Conservation (phyloP, 2,113 vertebrate species). For the Scopus umbretta region DNA sequence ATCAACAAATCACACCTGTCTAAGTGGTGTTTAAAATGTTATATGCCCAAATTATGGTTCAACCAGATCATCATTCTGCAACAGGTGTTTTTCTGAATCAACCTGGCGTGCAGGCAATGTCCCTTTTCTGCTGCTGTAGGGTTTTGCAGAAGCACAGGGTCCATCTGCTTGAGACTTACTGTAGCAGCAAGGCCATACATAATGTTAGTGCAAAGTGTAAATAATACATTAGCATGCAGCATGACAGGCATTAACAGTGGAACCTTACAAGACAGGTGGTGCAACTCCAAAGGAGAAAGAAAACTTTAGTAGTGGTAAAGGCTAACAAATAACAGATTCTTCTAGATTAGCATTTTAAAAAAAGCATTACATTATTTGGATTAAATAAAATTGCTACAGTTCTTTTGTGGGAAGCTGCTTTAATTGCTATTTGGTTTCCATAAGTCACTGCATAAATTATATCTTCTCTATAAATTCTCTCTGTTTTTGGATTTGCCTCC, state of each 20-base stretch:
- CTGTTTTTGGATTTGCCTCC: neutral
- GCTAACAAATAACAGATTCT: neutral
- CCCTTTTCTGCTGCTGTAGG: neutral
- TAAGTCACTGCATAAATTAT: conserved; percentile 26
- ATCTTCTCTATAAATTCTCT: conserved; percentile 10
- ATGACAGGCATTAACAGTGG: neutral
- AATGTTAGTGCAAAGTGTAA: neutral
- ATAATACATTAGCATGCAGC: neutral
- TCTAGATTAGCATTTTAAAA: neutral
- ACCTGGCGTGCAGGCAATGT: accelerated
- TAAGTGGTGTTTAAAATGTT: neutral
- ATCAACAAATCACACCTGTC: neutral
- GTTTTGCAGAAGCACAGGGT: neutral
- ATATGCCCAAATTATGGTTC: neutral
- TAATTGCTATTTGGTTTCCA: conserved; percentile 10
- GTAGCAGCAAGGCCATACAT: neutral
- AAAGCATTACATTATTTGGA: neutral
- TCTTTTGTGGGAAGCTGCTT: neutral
- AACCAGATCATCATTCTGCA: neutral
- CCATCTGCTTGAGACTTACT: neutral
- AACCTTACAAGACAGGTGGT: neutral
- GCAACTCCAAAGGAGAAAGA: neutral
- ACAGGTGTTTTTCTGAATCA: neutral
- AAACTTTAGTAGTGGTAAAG: neutral
- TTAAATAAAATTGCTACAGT: neutral